Evolutionary conservation across 2,888 invertebrate species (phyloP), one percentile per base, ranked within the genome.

Genomic region (Parnassius orleans): DNA sequence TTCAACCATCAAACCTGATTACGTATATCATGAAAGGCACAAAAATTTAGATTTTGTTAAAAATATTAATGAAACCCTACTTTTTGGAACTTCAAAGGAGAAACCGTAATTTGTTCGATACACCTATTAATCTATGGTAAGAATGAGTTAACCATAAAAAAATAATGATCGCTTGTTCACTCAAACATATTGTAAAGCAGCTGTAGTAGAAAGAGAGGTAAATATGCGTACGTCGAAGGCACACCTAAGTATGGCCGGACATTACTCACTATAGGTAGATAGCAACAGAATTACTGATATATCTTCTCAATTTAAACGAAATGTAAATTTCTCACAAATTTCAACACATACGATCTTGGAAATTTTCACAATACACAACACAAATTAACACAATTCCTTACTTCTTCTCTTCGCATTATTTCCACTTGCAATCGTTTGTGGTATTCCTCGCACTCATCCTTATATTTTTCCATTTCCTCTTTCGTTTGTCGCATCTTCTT

Each of bases 401-500:
- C 98, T 97, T 98, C 98, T 95, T 98, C 98, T 88, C 98, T 95
- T 90, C 98, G 95, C 94, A 97, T 96, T 89, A 97, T 95, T 95
- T 98, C 98, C 87, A 96, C 95, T 93, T 98, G 98, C 87, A 98
- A 94, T 90, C 97, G 96, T 94, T 98, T 96, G 92, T 97, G 97
- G 89, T 95, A 97, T 92, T 98, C 98, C 92, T 98, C 98, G 90
- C 97, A 97, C 90, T 98, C 98, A 92, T 99, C 99, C 93, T 97
- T 98, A 93, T 97, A 98, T 92, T 97, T 96, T 91, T 99, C 99
- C 95, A 98, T 97, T 94, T 99, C 99, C 91, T 98, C 98, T 93
- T 98, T 98, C 79, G 98, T 97, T 92, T 98, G 98, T 78, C 98
- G 95, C 99, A 99, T 99, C 95, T 99, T 99, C 95, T 98, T 98